Evolutionary conservation across 2,888 invertebrate species (phyloP).

Genomic region (Ormyrus nitidulus): DNA sequence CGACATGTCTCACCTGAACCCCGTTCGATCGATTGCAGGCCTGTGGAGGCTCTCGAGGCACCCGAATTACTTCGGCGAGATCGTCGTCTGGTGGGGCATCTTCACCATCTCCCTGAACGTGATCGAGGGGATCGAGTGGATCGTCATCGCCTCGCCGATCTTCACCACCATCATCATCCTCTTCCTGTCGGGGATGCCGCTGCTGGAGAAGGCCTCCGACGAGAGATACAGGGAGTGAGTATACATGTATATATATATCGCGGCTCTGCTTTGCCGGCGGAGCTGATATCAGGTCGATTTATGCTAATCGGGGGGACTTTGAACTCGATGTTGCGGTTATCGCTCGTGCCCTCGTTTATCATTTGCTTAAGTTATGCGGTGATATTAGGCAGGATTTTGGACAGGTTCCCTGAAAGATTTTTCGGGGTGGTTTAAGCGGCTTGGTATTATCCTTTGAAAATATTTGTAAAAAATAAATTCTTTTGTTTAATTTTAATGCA

Average conservation of each 20-base stretch:
- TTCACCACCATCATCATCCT: slow-evolving; percentile 92
- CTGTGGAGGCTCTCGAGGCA: slow-evolving; percentile 93
- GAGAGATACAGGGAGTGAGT: slow-evolving; percentile 91
- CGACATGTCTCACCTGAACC: background rate
- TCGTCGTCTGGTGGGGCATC: slow-evolving; percentile 95
- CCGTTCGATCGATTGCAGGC: slow-evolving; percentile 74
- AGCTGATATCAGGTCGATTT: background rate
- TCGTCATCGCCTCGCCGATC: slow-evolving; percentile 89
- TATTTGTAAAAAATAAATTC: too few relatives aligned
- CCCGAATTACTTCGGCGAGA: slow-evolving; percentile 97
- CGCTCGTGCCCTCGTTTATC: background rate
- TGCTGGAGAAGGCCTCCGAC: slow-evolving; percentile 91
- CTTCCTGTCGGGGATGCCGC: slow-evolving; percentile 93
- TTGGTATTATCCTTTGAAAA: too few relatives aligned
- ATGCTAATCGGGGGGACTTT: background rate
- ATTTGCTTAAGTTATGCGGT: too few relatives aligned
- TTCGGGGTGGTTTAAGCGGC: too few relatives aligned
- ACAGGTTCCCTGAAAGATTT: too few relatives aligned
- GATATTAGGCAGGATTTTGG: too few relatives aligned
- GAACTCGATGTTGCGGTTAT: background rate
- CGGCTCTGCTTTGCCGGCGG: too few relatives aligned
- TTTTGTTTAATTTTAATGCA: too few relatives aligned
- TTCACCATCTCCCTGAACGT: slow-evolving; percentile 92
- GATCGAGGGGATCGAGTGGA: slow-evolving; percentile 89
- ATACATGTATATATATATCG: background rate